Evolutionary conservation across 2,888 invertebrate species (phyloP), one percentile per base, ranked within the genome.

Genomic region (Hirtodrosophila cameraria): DNA sequence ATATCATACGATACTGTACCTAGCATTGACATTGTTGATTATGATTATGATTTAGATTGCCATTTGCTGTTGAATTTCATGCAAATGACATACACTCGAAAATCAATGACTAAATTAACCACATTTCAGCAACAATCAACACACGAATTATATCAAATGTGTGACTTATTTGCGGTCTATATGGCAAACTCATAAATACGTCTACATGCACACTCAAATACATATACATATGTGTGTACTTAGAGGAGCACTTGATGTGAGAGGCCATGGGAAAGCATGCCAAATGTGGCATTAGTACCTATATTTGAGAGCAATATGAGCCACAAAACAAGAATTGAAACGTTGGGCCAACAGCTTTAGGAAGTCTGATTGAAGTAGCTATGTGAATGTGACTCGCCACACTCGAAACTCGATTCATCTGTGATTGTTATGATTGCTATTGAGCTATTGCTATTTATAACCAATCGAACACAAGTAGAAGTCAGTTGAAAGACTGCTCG

Each of bases 121-220:
- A 52, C 84, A 79, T 64, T 79, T 77, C 71, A 75, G 45, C 55
- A 66, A 48, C 55, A 63, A 60, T 59, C 68, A 53, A 30, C 35
- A 31, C 30, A 58, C 45, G 49, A 62, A 36, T 8, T 20, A 42
- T 55, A 52, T 49, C 49, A 52, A 61, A 45, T 31, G 53, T 53
- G 43, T 58, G 38, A 71, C 53, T 60, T 50, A 65, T 63, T 76
- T 79, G 79, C 62, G 81, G 87, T 77, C 45, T 31, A 18, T n/a
- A 13, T 23, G 13, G 28, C 35, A 45, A 8, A 20, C n/a, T 4
- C 18, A 5, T 18, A 18, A 18, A 5, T 5, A 18, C 18, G 18
- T 1, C 4, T 18, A 23, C 23, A 23, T 7, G 6, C 8, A 8
- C 8, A 23, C 23, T 23, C 45, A 20, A 4, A 41, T 6, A 20